phyloP scores from a whole-genome alignment of 2,888 invertebrate genomes.

The Apantesis nais region DNA sequence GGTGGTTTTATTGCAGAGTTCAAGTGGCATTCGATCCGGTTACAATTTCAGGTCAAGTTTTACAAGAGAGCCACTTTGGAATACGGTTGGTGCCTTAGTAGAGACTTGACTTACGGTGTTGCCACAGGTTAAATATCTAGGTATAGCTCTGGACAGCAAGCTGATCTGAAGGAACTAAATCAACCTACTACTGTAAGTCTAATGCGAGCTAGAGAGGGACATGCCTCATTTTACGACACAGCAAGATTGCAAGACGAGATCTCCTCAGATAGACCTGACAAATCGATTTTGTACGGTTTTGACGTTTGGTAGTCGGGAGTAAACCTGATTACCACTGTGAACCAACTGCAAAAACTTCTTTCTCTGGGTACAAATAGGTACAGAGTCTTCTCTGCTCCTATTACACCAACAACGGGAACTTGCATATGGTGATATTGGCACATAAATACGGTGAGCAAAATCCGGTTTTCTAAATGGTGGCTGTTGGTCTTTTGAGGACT shows the following conservation, averaged over 20 bases:
- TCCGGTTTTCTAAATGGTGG: not conserved
- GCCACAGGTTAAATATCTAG: slow-evolving; percentile 2
- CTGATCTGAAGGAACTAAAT: not conserved
- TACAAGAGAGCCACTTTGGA: slow-evolving; percentile 26
- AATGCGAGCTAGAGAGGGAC: not conserved
- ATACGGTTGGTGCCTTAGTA: slow-evolving; percentile 38
- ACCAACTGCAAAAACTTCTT: not conserved
- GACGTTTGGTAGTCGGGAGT: not conserved
- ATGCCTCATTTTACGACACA: not conserved
- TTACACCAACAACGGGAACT: not conserved
- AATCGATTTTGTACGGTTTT: not conserved
- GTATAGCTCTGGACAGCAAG: not conserved
- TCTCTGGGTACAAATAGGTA: not conserved
- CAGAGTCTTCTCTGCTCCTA: not conserved
- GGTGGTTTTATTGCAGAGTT: slow-evolving; percentile 31
- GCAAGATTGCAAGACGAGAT: not conserved
- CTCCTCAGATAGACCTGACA: too few species aligned
- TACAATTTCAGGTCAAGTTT: slow-evolving; percentile 46
- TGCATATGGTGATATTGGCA: too few species aligned
- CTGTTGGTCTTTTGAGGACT: not conserved
- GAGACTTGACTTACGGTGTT: slow-evolving; percentile 22
- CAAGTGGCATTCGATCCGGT: slow-evolving; percentile 36
- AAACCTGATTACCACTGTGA: not conserved
- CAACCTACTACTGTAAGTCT: not conserved
- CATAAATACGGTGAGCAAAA: not conserved